phyloP scores from a whole-genome alignment of 2,113 vertebrate genomes.

The Pygathrix nemaeus region DNA sequence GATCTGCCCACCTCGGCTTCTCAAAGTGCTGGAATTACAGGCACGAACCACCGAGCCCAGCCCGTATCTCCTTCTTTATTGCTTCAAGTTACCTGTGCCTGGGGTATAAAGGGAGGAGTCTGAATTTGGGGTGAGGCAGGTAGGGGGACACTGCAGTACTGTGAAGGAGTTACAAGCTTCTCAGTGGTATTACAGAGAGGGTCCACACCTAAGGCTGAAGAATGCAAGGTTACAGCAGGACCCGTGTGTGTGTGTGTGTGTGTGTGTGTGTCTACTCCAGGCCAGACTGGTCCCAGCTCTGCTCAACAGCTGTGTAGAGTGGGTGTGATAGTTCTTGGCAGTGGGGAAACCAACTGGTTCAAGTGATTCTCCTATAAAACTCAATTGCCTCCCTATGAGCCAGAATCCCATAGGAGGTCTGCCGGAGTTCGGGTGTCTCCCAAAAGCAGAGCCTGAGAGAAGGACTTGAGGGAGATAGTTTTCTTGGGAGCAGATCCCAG shows the following conservation, averaged over 20 bases:
- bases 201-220: not conserved
- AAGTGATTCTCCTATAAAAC: not conserved
- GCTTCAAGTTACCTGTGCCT: not conserved
- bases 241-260: no score
- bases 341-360: not conserved
- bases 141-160: not conserved
- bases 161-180: not conserved
- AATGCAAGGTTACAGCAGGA: not conserved
- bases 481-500: not conserved
- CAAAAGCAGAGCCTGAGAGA: not conserved
- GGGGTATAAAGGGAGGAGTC: not conserved
- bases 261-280: not conserved
- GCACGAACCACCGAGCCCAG: fast-evolving
- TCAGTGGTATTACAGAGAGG: not conserved
- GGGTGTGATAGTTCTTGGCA: not conserved
- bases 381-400: not conserved
- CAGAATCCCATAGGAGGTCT: not conserved
- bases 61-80: not conserved
- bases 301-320: not conserved
- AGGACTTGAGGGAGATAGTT: not conserved
- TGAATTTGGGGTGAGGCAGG: not conserved
- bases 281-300: not conserved
- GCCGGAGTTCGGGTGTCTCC: not conserved
- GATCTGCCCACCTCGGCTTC: no score
- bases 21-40: no score